Evolutionary conservation across 2,113 vertebrate genomes (phyloP).

Genomic region (Ascaphus truei): DNA sequence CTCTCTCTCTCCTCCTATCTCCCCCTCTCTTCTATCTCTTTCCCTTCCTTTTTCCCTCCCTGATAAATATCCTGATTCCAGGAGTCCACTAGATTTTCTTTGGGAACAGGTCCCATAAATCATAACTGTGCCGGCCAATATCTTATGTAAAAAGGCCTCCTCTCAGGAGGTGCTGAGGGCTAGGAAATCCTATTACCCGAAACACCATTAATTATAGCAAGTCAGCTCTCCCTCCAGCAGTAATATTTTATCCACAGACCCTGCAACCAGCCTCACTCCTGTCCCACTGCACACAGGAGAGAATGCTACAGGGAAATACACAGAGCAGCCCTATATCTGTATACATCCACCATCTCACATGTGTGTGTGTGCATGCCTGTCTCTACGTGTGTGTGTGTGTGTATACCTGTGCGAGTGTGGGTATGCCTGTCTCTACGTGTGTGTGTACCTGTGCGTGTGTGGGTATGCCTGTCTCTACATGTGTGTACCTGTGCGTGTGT

Average conservation of each 20-base stretch:
- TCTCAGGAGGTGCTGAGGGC: conserved; percentile 59
- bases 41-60: background rate
- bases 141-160: conserved; percentile 69
- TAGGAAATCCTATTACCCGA: conserved; percentile 71
- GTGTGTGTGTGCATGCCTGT: too few relatives aligned
- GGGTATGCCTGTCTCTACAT: too few relatives aligned
- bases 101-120: conserved; percentile 64
- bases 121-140: conserved; percentile 59
- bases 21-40: background rate
- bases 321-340: too few relatives aligned
- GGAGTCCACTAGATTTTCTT: conserved; percentile 46
- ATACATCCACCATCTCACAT: too few relatives aligned
- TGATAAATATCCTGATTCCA: conserved; percentile 36
- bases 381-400: too few relatives aligned
- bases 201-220: conserved; percentile 66
- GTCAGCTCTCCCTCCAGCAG: conserved; percentile 56
- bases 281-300: background rate
- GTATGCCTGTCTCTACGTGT: too few relatives aligned
- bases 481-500: too few relatives aligned
- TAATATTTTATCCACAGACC: conserved; percentile 62
- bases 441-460: too few relatives aligned
- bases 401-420: too few relatives aligned
- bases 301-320: too few relatives aligned
- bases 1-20: background rate
- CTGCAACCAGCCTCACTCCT: background rate